Conservation (phyloP, 2,113 vertebrate genomes). For the Arothron firmamentum region DNA sequence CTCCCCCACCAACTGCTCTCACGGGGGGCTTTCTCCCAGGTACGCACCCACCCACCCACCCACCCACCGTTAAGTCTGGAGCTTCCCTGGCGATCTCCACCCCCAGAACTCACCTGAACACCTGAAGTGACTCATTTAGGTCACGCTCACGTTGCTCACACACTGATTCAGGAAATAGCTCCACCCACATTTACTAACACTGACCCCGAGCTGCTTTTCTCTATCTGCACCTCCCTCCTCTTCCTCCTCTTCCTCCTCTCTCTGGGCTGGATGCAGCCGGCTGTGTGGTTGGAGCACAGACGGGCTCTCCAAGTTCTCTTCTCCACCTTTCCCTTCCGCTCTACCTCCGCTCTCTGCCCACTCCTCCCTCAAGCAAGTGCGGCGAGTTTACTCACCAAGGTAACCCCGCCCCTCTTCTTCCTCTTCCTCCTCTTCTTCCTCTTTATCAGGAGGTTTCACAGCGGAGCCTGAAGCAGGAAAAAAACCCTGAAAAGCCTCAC, state of each 20-base stretch:
- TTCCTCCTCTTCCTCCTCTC: conserved; percentile 4
- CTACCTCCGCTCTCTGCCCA: conserved; percentile 44
- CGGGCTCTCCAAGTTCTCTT: conserved; percentile 55
- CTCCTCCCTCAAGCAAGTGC: conserved; percentile 52
- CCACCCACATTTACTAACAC: conserved; percentile 4
- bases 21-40: conserved; percentile 96
- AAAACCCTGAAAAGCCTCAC: too few relatives aligned
- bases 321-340: conserved; percentile 48
- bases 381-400: conserved; percentile 67
- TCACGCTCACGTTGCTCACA: too few relatives aligned
- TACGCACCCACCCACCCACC: conserved; percentile 58
- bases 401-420: conserved; percentile 39
- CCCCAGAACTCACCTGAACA: too few relatives aligned
- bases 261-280: conserved; percentile 47
- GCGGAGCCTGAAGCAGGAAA: conserved; percentile 1
- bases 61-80: too few relatives aligned
- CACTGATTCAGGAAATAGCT: not conserved
- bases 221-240: not conserved
- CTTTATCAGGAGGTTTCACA: conserved; percentile 14
- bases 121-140: too few relatives aligned
- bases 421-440: not conserved
- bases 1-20: conserved; percentile 96
- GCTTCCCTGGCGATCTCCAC: too few relatives aligned
- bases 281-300: conserved; percentile 66
- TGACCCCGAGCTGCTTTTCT: conserved; percentile 6